Conservation (phyloP, 92 coral and sea anemone genomes). For the Blastomussa wellsi region DNA sequence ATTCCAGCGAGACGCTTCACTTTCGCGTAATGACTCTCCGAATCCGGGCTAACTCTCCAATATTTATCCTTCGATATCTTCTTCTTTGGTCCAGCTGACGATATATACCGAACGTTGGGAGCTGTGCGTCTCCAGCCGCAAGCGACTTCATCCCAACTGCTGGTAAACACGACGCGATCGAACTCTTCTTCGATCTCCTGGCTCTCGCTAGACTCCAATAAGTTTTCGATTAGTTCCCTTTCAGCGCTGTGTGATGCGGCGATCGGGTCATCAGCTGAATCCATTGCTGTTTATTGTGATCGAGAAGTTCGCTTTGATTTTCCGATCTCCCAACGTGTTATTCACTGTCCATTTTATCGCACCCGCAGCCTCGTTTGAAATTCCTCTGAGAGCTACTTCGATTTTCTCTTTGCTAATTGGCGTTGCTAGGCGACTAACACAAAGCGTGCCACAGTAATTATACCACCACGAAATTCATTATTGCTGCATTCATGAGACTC, state of each 20-base stretch:
- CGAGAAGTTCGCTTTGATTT: background rate
- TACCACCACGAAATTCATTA: background rate
- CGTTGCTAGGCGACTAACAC: slow-evolving; percentile 37
- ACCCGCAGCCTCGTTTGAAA: background rate
- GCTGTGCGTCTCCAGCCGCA: slow-evolving; percentile 73
- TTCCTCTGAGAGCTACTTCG: slow-evolving; percentile 25
- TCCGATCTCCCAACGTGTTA: background rate
- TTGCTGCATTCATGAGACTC: too few relatives aligned
- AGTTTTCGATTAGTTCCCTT: slow-evolving; percentile 23
- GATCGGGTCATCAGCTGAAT: slow-evolving; percentile 2
- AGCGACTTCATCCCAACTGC: slow-evolving; percentile 79
- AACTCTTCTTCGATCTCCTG: slow-evolving; percentile 47
- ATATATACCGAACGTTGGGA: slow-evolving; percentile 70
- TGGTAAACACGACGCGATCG: slow-evolving; percentile 61
- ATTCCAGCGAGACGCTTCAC: slow-evolving; percentile 84
- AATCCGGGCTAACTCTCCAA: slow-evolving; percentile 62
- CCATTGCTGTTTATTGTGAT: slow-evolving; percentile 10
- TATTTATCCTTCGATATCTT: slow-evolving; percentile 71
- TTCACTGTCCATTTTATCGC: slow-evolving; percentile 15
- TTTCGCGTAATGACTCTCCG: slow-evolving; percentile 71
- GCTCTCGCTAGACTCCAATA: slow-evolving; percentile 34
- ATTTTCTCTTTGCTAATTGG: slow-evolving; percentile 1
- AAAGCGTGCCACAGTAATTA: background rate
- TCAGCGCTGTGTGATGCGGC: slow-evolving; percentile 9
- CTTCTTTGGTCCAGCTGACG: slow-evolving; percentile 70